These are phyloP conservation scores for Homarus gammarus DNA, from an alignment of 2,888 invertebrate species.

Conservation along the genomic window DNA sequence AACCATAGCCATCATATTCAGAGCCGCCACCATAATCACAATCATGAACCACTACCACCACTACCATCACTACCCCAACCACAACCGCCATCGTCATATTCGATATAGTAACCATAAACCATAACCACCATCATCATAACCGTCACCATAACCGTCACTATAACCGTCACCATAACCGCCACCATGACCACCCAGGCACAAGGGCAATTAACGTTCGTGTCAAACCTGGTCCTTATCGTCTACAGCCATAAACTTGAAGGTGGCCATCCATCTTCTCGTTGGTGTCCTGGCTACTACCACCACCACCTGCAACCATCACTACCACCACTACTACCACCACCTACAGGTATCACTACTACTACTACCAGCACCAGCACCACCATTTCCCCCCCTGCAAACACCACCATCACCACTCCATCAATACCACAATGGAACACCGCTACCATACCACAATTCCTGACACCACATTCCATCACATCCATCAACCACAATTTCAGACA, in stretches of 20 bases:
- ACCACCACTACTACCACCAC: no score
- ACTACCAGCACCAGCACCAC: background rate
- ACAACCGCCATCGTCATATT: background rate
- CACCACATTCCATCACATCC: no score
- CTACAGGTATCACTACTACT: background rate
- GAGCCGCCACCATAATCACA: background rate
- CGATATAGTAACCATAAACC: background rate
- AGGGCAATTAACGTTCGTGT: background rate
- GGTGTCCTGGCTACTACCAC: background rate
- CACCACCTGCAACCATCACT: no score
- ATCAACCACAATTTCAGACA: no score
- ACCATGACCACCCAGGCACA: background rate
- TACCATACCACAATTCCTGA: no score
- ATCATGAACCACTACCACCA: no score
- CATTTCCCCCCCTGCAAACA: background rate
- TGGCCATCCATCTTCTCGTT: background rate
- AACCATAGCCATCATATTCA: background rate
- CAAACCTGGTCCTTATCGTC: background rate
- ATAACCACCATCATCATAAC: no score
- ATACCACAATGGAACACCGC: no score
- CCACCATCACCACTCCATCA: background rate
- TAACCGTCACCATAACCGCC: no score
- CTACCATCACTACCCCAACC: no score
- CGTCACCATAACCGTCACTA: no score
- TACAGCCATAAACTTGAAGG: background rate